phyloP scores from a whole-genome alignment of 2,113 vertebrate species.

The Hystrix cristata region DNA sequence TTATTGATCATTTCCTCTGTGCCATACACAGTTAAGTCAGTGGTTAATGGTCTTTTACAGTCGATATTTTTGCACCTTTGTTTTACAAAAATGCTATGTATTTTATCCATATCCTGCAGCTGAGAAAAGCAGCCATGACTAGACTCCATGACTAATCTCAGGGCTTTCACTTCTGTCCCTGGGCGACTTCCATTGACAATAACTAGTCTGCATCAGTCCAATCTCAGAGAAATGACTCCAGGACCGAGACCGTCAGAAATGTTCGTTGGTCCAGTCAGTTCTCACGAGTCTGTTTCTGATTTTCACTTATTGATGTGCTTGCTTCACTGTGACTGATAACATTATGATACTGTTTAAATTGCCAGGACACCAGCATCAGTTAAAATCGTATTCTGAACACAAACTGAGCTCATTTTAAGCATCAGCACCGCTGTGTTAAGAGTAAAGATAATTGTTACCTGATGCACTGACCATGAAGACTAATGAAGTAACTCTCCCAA shows the following conservation, averaged over 20 bases:
- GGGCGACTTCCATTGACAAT: not conserved
- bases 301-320: constrained; percentile 4
- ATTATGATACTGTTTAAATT: not conserved
- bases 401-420: constrained; percentile 54
- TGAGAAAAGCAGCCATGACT: not conserved
- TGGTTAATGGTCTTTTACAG: not conserved
- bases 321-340: not conserved
- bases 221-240: not conserved
- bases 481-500: constrained; percentile 58
- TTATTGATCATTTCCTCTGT: not conserved
- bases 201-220: not conserved
- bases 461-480: constrained; percentile 24
- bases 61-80: not conserved
- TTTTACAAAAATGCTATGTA: not conserved
- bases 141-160: not conserved
- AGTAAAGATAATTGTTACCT: constrained; percentile 47
- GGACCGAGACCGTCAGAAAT: not conserved
- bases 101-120: not conserved
- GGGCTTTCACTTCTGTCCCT: not conserved
- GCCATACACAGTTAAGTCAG: not conserved
- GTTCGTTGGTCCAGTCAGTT: not conserved
- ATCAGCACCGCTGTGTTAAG: constrained; percentile 46
- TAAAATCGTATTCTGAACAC: constrained; percentile 58
- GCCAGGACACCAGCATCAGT: not conserved
- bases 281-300: not conserved